Evolutionary conservation across 2,113 vertebrate species (phyloP).

Genomic region (Dasypus novemcinctus): DNA sequence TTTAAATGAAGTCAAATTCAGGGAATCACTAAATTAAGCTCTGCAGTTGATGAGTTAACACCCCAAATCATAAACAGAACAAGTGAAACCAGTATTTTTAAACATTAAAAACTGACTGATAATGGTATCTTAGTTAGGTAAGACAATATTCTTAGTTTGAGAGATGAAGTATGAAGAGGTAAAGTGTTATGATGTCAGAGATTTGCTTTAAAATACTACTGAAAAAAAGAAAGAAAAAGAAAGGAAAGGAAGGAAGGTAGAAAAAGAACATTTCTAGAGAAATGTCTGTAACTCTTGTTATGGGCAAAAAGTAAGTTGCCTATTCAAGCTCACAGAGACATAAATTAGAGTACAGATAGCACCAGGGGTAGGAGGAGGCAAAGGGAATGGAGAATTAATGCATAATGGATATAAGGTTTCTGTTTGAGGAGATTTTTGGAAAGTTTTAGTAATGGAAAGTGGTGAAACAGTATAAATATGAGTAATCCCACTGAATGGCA

Average conservation of each 20-base stretch:
- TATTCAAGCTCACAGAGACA: no score
- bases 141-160: conserved; percentile 36
- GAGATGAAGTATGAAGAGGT: not conserved
- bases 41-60: conserved; percentile 4
- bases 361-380: no score
- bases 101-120: not conserved
- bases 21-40: not conserved
- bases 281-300: not conserved
- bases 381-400: no score
- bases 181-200: not conserved
- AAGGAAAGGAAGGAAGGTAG: not conserved
- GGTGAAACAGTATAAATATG: no score
- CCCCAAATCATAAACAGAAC: conserved; percentile 33
- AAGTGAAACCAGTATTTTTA: conserved; percentile 10
- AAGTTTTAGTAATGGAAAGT: no score
- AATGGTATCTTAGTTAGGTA: not conserved
- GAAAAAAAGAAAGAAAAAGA: not conserved
- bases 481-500: no score
- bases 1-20: conserved; percentile 43
- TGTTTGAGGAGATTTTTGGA: no score
- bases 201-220: not conserved
- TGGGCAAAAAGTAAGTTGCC: not conserved
- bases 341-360: no score
- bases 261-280: not conserved
- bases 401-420: no score